Conservation (phyloP, 2,113 vertebrate species). For the Calypte anna region DNA sequence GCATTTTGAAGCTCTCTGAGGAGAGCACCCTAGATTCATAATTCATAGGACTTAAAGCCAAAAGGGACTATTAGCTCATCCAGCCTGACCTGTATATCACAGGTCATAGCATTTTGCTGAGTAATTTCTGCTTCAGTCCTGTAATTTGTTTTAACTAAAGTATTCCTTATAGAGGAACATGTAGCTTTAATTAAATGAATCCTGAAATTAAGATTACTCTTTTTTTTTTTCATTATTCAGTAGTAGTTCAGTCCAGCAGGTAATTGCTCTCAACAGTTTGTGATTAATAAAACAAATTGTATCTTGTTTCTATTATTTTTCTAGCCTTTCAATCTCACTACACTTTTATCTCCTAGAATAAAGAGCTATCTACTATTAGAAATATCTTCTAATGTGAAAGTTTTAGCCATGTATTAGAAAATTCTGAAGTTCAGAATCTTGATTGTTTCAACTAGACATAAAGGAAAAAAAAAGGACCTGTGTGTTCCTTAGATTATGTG, state of each 20-base stretch:
- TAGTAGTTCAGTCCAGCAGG: not conserved
- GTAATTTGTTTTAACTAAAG: not conserved
- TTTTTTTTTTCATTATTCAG: not conserved
- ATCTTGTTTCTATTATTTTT: not conserved
- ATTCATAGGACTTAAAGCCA: slow-evolving; percentile 20
- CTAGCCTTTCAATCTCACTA: not conserved
- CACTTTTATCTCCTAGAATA: not conserved
- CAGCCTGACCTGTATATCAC: not conserved
- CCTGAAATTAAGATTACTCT: not conserved
- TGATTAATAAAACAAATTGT: not conserved
- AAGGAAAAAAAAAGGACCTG: not conserved
- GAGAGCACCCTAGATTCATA: not conserved
- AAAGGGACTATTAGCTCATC: slow-evolving; percentile 2
- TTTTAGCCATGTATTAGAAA: not conserved
- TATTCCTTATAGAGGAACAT: not conserved
- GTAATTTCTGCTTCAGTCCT: slow-evolving; percentile 5
- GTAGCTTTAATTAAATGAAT: not conserved
- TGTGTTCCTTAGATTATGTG: not conserved
- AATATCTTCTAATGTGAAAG: not conserved
- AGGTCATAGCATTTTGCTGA: not conserved
- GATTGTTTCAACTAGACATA: not conserved
- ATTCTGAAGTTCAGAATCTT: not conserved
- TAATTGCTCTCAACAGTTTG: not conserved
- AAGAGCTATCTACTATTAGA: not conserved
- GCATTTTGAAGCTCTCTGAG: not conserved